Conservation (phyloP, 2,113 vertebrate species). For the Orientallactaga bullata region DNA sequence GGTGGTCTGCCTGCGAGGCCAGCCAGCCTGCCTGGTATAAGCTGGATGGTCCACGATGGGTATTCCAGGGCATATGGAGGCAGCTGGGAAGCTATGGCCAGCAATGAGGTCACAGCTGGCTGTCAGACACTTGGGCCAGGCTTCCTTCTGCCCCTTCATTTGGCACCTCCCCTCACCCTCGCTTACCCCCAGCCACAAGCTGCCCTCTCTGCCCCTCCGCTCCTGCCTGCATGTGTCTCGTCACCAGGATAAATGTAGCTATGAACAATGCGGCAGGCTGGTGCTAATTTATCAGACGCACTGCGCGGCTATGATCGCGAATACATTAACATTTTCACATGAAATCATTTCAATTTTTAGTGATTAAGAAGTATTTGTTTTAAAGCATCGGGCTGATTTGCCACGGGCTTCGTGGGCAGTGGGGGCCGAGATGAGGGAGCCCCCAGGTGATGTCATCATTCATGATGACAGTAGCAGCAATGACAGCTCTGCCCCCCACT, state of each 20-base stretch:
- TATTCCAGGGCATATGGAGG: not conserved
- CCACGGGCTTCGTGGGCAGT: slow-evolving; percentile 7
- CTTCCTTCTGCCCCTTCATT: not conserved
- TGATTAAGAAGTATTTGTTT: slow-evolving; percentile 87
- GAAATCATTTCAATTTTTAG: slow-evolving; percentile 85
- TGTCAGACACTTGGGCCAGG: too few species aligned
- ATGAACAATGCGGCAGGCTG: slow-evolving; percentile 73
- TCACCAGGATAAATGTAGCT: slow-evolving; percentile 79
- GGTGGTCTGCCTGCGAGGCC: not conserved
- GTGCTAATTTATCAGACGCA: slow-evolving; percentile 84
- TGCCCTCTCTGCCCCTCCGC: slow-evolving; percentile 39
- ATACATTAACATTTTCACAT: slow-evolving; percentile 87
- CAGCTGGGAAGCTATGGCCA: rapidly evolving
- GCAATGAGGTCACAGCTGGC: not conserved
- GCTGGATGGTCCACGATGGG: not conserved
- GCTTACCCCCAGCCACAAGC: not conserved
- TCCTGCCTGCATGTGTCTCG: slow-evolving; percentile 27
- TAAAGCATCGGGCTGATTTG: slow-evolving; percentile 80
- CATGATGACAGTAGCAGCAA: not conserved
- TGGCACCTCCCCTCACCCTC: not conserved
- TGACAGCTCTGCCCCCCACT: not conserved
- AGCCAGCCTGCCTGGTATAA: not conserved
- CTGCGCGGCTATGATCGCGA: slow-evolving; percentile 80
- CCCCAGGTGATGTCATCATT: slow-evolving; percentile 47
- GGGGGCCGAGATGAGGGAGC: not conserved